Percentiles rank a stretch among this genome's conserved stretches.
phyloP scores from a whole-genome alignment of 92 coral and sea anemone genomes.

The Zoanthus gigantus region DNA sequence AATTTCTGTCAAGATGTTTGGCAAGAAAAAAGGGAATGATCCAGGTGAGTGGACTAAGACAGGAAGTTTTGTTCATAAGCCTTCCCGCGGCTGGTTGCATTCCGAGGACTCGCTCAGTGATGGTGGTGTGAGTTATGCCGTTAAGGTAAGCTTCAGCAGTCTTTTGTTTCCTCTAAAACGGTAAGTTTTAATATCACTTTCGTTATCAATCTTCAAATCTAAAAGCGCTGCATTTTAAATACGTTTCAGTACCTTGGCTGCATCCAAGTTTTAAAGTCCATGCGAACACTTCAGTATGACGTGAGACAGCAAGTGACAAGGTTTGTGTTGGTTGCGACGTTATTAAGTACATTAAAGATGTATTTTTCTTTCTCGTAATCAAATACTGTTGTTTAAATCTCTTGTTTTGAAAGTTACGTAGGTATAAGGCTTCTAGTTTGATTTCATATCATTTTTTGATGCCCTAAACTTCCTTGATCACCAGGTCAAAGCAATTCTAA shows the following conservation, averaged over 20 bases:
- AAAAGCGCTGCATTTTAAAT: background rate
- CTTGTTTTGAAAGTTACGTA: background rate
- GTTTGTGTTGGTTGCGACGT: constrained; percentile 45
- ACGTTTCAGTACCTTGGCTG: constrained; percentile 90
- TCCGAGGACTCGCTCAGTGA: constrained; percentile 89
- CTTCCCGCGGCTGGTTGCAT: constrained; percentile 95
- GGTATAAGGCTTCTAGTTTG: background rate
- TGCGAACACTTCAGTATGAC: constrained; percentile 97
- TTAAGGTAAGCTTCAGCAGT: constrained; percentile 71
- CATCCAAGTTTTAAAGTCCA: constrained; percentile 90
- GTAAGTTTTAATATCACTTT: background rate
- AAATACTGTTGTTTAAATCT: background rate
- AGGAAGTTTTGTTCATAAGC: constrained; percentile 94
- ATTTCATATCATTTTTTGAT: background rate
- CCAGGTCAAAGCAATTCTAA: background rate
- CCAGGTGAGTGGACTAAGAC: constrained; percentile 93
- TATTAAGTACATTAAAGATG: background rate
- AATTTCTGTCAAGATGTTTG: constrained; percentile 68
- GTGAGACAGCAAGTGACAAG: constrained; percentile 96
- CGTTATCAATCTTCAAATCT: background rate
- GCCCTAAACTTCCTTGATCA: background rate
- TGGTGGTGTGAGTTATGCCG: constrained; percentile 98
- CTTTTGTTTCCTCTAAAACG: background rate
- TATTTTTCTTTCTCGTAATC: background rate
- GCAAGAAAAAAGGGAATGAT: constrained; percentile 81